Evolutionary conservation across 2,888 invertebrate genomes (phyloP), one percentile per base, ranked within the genome.

Genomic region (Drosophila prolongata): DNA sequence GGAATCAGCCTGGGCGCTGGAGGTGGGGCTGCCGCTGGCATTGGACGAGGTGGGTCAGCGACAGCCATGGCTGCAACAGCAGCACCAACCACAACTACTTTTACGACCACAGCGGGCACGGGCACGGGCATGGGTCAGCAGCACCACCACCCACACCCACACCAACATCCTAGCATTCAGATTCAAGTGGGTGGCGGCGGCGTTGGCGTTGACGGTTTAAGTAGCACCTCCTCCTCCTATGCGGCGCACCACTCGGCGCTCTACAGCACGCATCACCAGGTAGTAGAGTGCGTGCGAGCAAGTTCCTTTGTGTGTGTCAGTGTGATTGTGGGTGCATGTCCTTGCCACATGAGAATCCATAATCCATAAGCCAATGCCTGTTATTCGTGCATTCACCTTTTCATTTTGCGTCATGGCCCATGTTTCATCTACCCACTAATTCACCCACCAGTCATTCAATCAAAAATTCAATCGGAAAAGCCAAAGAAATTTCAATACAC

Each of bases 191-290:
- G 76, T 61, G 72, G 52, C 46, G 60, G 61, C 35, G 69, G 65
- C 55, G 66, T 64, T 55, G 75, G 73, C 77, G 69, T 56, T 50
- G 85, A 81, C 56, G 82, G 83, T 76, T 83, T 83, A 66, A 79
- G 71, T 85, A 85, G 85, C 83, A 67, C 69, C 62, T 73, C 74
- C 57, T 59, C 72, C 65, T 75, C 78, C 69, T 79, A 75, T 77
- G 89, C 73, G 70, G 77, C 81, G 81, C 85, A 89, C 75, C 80
- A 87, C 72, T 81, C 85, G 77, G 81, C 85, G 79, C 83, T 85
- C 54, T 84, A 73, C 82, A 91, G 89, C 90, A 90, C 89, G 87
- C 91, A 91, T 90, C 91, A 91, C 89, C 91, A 91, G 91, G 91
- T 91, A 91, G 90, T 90, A 54, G 84, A 77, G 84, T 80, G 82